Percentiles rank a stretch among this genome's conserved stretches.
Evolutionary conservation across 2,888 invertebrate species (phyloP).

Genomic region (Geophilus truncorum): DNA sequence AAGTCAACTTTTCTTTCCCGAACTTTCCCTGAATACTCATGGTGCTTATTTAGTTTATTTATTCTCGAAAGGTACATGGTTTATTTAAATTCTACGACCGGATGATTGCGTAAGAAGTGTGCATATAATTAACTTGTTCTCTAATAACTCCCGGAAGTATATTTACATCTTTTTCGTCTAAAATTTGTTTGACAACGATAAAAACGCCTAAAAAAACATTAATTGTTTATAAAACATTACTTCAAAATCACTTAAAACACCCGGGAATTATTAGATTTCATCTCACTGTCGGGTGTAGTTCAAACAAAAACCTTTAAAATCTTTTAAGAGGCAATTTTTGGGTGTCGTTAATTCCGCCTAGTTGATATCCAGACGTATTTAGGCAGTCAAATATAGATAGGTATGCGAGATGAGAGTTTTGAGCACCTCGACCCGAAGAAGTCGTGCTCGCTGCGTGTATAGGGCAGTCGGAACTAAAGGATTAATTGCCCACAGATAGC

Average conservation of each 20-base stretch:
- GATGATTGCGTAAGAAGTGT: no score
- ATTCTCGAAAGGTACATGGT: neutral
- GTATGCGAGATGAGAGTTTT: neutral
- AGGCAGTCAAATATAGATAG: neutral
- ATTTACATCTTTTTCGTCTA: no score
- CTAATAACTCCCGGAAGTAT: no score
- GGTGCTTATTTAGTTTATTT: neutral
- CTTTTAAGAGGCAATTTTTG: neutral
- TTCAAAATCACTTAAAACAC: no score
- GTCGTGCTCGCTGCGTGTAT: neutral
- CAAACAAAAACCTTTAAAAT: no score
- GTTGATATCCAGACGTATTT: neutral
- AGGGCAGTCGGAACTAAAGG: neutral
- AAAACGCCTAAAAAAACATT: no score
- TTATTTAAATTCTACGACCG: neutral
- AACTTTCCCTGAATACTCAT: no score
- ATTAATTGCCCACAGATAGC: slow-evolving; percentile 16
- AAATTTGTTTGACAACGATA: no score
- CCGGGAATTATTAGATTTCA: no score
- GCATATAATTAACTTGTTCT: no score
- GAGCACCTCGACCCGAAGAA: neutral
- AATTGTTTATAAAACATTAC: no score
- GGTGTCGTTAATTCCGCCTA: neutral
- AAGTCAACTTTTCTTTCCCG: neutral
- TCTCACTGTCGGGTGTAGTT: no score